Percentiles rank a stretch among this genome's conserved stretches.
Evolutionary conservation across 2,113 vertebrate species (phyloP).

Genomic region (Astatoreochromis straeleni): DNA sequence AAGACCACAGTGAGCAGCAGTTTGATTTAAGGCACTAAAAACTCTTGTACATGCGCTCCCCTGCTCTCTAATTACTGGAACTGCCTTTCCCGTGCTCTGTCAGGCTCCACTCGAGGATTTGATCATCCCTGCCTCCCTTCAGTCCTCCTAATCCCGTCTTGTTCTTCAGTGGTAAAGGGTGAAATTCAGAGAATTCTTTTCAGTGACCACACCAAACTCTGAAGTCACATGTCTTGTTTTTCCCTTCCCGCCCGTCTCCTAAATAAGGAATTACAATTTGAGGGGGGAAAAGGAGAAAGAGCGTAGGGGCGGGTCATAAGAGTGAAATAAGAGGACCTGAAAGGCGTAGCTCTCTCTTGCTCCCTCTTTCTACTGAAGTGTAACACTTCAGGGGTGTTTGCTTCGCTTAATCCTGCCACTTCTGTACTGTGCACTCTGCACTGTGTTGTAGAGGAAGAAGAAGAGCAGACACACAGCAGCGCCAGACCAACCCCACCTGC

Average conservation of each 20-base stretch:
- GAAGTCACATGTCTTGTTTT: conserved; percentile 44
- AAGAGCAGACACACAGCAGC: not conserved
- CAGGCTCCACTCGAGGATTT: not conserved
- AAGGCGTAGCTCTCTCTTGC: conserved; percentile 18
- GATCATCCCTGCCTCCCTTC: not conserved
- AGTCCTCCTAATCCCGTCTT: not conserved
- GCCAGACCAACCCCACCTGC: conserved; percentile 1
- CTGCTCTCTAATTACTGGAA: conserved; percentile 17
- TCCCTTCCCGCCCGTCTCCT: conserved; percentile 54
- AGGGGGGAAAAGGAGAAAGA: conserved; percentile 29
- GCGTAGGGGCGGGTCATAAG: conserved; percentile 31
- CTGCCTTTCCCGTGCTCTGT: conserved; percentile 1
- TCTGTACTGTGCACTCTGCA: not conserved
- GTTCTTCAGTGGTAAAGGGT: conserved; percentile 33
- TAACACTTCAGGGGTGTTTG: conserved; percentile 36
- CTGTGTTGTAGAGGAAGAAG: conserved; percentile 29
- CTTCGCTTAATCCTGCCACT: not conserved
- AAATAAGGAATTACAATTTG: conserved; percentile 65
- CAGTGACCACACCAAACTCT: conserved; percentile 57
- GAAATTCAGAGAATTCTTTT: conserved; percentile 68
- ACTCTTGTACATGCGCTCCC: not conserved
- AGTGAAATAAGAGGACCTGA: conserved; percentile 49
- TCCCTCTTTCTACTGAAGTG: conserved; percentile 44
- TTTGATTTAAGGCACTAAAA: conserved; percentile 7
- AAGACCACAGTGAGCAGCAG: not conserved